These are phyloP conservation scores for Cephus runcator DNA, from an alignment of 2,888 invertebrate genomes.

Conservation along the genomic window DNA sequence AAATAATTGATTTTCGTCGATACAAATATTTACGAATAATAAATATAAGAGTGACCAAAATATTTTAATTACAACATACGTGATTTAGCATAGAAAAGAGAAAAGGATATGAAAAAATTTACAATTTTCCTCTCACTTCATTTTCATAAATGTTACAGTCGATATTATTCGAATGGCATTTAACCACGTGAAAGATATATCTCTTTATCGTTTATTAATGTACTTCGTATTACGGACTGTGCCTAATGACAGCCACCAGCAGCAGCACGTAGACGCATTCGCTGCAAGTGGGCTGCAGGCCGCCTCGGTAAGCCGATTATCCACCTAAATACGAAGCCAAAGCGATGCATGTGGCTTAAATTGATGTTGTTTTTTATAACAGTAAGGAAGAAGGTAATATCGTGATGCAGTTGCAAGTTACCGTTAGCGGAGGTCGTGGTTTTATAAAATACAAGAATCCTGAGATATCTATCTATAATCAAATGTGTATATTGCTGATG, in stretches of 20 bases:
- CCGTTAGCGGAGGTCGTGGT: not conserved
- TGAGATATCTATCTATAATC: not conserved
- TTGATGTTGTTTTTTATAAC: constrained; percentile 41
- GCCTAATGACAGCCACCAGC: constrained; percentile 26
- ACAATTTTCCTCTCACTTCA: not conserved
- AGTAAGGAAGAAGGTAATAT: not conserved
- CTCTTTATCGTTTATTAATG: not conserved
- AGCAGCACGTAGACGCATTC: constrained; percentile 40
- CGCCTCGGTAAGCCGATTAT: constrained; percentile 62
- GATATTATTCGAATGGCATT: not conserved
- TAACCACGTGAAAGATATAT: not conserved
- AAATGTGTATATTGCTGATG: not conserved
- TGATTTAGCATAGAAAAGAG: not conserved
- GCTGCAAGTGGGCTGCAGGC: constrained; percentile 47
- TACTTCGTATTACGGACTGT: constrained; percentile 11
- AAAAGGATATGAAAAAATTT: not conserved
- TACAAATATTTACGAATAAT: not conserved
- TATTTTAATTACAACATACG: not conserved
- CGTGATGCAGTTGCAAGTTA: not conserved
- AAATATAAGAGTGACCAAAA: not conserved
- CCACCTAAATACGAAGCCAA: constrained; percentile 64
- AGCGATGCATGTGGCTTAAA: constrained; percentile 63
- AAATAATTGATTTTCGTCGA: not conserved
- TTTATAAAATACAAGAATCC: not conserved
- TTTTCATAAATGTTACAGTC: not conserved